A percentile compares a stretch with the other conserved stretches of the same genome.
Conservation (phyloP, 2,797 vertebrate species). For the Schizothorax lantsangensis region DNA sequence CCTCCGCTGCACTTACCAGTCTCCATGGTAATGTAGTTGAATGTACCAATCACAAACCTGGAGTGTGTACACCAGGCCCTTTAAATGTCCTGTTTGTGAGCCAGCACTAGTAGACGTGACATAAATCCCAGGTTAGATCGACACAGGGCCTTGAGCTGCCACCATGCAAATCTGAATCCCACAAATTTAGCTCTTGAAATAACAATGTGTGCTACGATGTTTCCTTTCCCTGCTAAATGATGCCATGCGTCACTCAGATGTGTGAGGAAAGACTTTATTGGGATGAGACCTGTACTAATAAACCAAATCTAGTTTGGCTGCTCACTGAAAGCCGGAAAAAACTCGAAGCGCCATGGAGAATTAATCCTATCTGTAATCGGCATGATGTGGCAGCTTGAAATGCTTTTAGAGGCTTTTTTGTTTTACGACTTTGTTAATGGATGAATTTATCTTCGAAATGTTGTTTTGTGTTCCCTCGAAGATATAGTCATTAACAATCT, state of each 20-base stretch:
- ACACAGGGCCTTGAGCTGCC: constrained; percentile 54
- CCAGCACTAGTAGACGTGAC: constrained; percentile 54
- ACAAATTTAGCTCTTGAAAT: not conserved
- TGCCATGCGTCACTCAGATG: constrained; percentile 7
- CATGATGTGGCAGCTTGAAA: constrained; percentile 33
- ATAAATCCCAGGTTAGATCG: constrained; percentile 52
- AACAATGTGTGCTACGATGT: not conserved
- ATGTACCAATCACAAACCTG: constrained; percentile 16
- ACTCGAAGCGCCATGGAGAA: constrained; percentile 10
- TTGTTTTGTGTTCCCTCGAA: constrained; percentile 20
- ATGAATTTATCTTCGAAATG: constrained; percentile 35
- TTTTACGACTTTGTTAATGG: constrained; percentile 32
- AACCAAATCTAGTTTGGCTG: constrained; percentile 9
- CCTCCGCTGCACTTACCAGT: constrained; percentile 4
- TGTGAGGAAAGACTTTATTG: not conserved
- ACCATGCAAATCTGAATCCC: constrained; percentile 55
- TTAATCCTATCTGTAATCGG: constrained; percentile 42
- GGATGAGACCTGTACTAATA: constrained; percentile 32
- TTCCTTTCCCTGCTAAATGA: not conserved
- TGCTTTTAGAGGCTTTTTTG: constrained; percentile 41
- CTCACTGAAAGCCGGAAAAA: constrained; percentile 16
- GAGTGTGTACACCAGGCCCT: constrained; percentile 4
- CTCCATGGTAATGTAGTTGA: constrained; percentile 50
- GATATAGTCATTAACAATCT: constrained; percentile 26
- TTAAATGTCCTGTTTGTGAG: constrained; percentile 49